Evolutionary conservation across 1,140 invertebrate species (phyloP), one percentile per base, ranked within the genome.

Genomic region (Tetragnatha versicolor): DNA sequence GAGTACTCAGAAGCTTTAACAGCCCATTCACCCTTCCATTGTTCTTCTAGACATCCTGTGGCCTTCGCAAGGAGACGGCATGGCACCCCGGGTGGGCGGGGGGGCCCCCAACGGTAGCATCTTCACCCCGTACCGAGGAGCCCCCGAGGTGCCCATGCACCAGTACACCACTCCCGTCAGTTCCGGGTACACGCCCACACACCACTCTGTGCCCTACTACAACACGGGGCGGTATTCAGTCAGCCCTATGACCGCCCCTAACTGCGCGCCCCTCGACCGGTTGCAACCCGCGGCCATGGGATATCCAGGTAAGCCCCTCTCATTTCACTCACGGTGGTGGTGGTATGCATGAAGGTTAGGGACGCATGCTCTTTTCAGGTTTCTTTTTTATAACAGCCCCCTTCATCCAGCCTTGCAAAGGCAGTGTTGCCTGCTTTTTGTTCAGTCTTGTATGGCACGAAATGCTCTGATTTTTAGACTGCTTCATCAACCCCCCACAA

Each of bases 51-150:
- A 76, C 73, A 76, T 35, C 73, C 73, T 76, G 73, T 76, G 73
- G 73, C 73, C 73, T 14, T 65, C 33, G 9, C 73, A 76, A 76
- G 73, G 42, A 22, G 73, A 76, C 42, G 60, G 45, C 47, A 63
- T 76, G 73, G 73, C 73, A 65, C 73, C 73, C 73, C 73, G 73
- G 17, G 73, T 58, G 20, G 42, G 37, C 60, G 70, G 70, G 42
- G 70, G 35, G 12, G 70, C 39, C 55, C 31, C 55, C 3, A 55
- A 55, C 5, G 66, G 66, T 35, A 47, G 42, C 66, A 31, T 76
- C 22, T 70, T 70, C 66, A n/a, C 51, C 17, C 1, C 58, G 10
- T 75, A 75, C 58, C 63, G 49, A 22, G 55, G 70, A 49, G 42
- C 25, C 39, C 70, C 70, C 55, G 70, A 75, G 45, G 39, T 75